These are phyloP conservation scores for Epinotia ramella DNA, from an alignment of 2,888 invertebrate species.

Conservation along the genomic window DNA sequence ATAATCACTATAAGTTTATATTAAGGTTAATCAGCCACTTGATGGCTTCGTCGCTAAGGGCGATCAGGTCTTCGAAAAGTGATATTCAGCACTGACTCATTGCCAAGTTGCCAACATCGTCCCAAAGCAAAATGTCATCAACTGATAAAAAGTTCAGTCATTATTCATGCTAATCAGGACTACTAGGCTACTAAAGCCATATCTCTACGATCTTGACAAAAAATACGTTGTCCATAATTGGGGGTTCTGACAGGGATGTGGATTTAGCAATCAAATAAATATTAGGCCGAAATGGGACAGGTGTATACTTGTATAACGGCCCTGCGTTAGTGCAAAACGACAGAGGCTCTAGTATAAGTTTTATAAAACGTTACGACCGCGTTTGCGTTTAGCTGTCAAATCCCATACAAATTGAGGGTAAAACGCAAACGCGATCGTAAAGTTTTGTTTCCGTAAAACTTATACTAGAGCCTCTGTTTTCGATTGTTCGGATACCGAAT, in stretches of 20 bases:
- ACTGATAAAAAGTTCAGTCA: constrained; percentile 16
- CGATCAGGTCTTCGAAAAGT: too few relatives aligned
- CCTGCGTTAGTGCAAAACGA: constrained; percentile 61
- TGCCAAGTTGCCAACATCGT: background rate
- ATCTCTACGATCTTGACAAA: constrained; percentile 52
- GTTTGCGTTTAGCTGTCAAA: too few relatives aligned
- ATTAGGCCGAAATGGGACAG: constrained; percentile 75
- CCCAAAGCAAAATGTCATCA: constrained; percentile 16
- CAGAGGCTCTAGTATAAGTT: too few relatives aligned
- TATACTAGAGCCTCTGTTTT: too few relatives aligned
- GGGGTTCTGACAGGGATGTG: constrained; percentile 50
- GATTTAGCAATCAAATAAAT: constrained; percentile 83
- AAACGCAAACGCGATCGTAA: too few relatives aligned
- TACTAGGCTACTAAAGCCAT: constrained; percentile 31
- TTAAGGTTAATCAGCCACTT: too few relatives aligned
- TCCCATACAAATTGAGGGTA: too few relatives aligned
- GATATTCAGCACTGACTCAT: too few relatives aligned
- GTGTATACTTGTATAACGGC: constrained; percentile 54
- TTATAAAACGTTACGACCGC: too few relatives aligned
- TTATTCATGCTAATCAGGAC: constrained; percentile 26
- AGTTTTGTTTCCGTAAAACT: too few relatives aligned
- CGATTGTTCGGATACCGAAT: constrained; percentile 49
- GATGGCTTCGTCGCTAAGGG: too few relatives aligned
- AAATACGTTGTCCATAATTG: constrained; percentile 56
- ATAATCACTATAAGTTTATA: too few relatives aligned